Conservation (phyloP, 2,797 vertebrate species). For the Podargus strigoides region DNA sequence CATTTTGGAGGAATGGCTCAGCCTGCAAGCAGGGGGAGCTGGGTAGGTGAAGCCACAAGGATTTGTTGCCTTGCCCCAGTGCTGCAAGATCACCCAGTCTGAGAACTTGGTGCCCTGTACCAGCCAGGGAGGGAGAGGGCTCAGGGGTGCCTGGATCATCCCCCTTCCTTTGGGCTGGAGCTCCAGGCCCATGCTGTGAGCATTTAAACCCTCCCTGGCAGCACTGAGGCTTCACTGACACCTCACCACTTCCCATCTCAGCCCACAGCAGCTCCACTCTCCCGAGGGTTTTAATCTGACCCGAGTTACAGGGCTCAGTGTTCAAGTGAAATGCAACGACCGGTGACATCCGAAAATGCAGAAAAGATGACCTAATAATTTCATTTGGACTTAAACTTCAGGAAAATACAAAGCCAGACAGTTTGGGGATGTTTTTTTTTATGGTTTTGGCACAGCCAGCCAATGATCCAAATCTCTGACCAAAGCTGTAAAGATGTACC, state of each 20-base stretch:
- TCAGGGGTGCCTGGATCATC: not conserved
- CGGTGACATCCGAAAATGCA: not conserved
- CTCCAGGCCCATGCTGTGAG: not conserved
- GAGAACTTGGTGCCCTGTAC: not conserved
- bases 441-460: not conserved
- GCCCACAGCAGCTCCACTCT: not conserved
- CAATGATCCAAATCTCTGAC: not conserved
- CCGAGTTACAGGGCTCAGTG: fast-evolving
- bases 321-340: not conserved
- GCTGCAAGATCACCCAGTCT: fast-evolving
- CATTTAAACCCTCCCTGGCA: not conserved
- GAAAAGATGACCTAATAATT: not conserved
- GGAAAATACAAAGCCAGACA: not conserved
- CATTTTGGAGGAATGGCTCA: not conserved
- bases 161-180: not conserved
- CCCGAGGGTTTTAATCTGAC: not conserved
- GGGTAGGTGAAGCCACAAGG: not conserved
- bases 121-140: not conserved
- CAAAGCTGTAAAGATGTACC: not conserved
- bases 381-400: not conserved
- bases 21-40: not conserved
- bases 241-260: fast-evolving
- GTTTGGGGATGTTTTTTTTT: not conserved
- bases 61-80: not conserved
- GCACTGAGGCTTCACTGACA: fast-evolving